phyloP scores from a whole-genome alignment of 2,113 vertebrate genomes.

The Vombatus ursinus region DNA sequence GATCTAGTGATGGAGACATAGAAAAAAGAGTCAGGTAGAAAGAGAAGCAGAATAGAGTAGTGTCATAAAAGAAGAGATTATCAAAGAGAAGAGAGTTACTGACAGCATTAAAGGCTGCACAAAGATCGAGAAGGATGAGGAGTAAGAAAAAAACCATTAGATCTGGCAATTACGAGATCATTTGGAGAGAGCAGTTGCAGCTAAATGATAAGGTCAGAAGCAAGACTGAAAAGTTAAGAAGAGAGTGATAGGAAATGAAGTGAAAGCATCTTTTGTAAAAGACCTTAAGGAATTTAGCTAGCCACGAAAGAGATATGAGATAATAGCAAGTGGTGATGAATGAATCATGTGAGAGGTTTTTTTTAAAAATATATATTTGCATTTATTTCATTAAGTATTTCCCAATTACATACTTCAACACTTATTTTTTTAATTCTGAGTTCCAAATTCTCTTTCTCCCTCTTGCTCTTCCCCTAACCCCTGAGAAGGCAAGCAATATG shows the following conservation, averaged over 20 bases:
- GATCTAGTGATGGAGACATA: not conserved
- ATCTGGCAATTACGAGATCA: not conserved
- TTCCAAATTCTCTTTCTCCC: not conserved
- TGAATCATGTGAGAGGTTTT: too few relatives aligned
- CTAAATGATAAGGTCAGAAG: not conserved
- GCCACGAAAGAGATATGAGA: not conserved
- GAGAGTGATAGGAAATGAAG: not conserved
- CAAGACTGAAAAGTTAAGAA: not conserved
- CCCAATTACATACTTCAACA: not conserved
- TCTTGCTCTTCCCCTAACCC: not conserved
- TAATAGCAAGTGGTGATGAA: too few relatives aligned
- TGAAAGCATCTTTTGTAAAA: not conserved
- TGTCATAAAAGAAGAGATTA: not conserved
- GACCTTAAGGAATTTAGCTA: not conserved
- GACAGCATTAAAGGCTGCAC: not conserved
- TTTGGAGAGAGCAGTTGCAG: not conserved
- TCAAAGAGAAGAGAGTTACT: not conserved
- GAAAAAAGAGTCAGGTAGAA: not conserved
- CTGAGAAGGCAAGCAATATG: not conserved
- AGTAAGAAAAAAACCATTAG: not conserved
- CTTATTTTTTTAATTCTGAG: not conserved
- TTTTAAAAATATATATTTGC: too few relatives aligned
- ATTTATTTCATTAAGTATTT: not conserved
- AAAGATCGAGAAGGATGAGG: not conserved
- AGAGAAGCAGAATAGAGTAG: not conserved